phyloP scores from a whole-genome alignment of 1,140 invertebrate genomes.

The Dinothrombium tinctorium region DNA sequence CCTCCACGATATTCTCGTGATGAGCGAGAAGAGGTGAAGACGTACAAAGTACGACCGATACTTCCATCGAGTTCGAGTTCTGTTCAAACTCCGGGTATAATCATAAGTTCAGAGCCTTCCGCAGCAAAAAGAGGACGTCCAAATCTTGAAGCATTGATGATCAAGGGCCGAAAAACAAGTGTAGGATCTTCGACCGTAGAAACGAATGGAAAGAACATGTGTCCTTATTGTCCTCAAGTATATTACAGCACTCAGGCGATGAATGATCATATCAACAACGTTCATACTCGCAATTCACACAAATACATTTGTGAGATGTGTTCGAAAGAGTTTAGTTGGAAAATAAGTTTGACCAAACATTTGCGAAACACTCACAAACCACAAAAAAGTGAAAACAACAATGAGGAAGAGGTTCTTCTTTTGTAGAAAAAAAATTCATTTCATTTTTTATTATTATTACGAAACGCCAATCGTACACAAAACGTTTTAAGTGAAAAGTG shows the following conservation, averaged over 20 bases:
- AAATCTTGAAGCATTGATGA: too few species aligned
- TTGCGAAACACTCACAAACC: conserved; percentile 3
- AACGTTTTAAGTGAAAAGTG: too few species aligned
- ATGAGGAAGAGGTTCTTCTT: too few species aligned
- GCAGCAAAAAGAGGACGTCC: too few species aligned
- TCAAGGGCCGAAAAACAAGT: background rate
- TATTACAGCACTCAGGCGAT: conserved; percentile 12
- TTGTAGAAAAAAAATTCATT: too few species aligned
- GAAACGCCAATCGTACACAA: too few species aligned
- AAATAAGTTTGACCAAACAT: conserved; percentile 12
- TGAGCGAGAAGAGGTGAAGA: background rate
- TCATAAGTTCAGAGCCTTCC: background rate
- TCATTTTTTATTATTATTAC: too few species aligned
- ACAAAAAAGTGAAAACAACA: background rate
- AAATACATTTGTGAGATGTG: conserved; percentile 17
- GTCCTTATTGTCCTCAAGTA: conserved; percentile 12
- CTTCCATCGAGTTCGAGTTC: background rate
- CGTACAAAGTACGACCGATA: conserved; percentile 1
- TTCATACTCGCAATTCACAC: conserved; percentile 16
- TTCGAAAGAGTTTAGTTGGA: conserved; percentile 17
- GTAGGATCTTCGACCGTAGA: background rate
- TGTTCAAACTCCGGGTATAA: background rate
- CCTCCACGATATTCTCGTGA: conserved; percentile 5
- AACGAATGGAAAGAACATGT: conserved; percentile 5
- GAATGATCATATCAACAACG: conserved; percentile 13